phyloP scores from a whole-genome alignment of 2,113 vertebrate genomes.

The Puffinus mauretanicus region DNA sequence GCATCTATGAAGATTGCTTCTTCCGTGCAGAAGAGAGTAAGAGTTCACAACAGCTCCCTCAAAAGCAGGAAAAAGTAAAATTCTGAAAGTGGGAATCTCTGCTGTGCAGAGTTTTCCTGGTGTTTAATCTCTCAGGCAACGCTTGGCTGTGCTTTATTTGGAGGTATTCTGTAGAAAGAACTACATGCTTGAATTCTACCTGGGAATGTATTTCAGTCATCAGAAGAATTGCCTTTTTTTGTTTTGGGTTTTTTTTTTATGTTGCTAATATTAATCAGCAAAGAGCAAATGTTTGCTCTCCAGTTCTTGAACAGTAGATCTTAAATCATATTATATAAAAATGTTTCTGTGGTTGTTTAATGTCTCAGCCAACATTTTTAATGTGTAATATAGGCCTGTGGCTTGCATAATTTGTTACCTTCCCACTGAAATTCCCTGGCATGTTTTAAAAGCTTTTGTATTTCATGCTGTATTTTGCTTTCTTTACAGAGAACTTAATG shows the following conservation, averaged over 20 bases:
- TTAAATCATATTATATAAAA: neutral
- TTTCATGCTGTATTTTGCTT: slow-evolving; percentile 12
- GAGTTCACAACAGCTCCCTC: slow-evolving; percentile 75
- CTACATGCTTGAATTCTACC: neutral
- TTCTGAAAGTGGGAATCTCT: neutral
- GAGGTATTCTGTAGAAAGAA: neutral
- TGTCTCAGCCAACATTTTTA: neutral
- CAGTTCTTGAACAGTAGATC: neutral
- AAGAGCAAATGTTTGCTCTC: neutral
- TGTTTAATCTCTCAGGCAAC: neutral
- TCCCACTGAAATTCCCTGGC: neutral
- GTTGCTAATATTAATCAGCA: neutral
- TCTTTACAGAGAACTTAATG: slow-evolving; percentile 42
- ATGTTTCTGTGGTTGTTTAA: neutral
- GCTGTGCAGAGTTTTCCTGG: neutral
- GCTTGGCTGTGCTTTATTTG: neutral
- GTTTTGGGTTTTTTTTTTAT: neutral
- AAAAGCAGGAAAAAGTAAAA: slow-evolving; percentile 68
- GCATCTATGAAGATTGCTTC: slow-evolving; percentile 80
- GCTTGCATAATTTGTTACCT: slow-evolving; percentile 22
- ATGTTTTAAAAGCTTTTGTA: slow-evolving; percentile 12
- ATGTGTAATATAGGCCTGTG: neutral
- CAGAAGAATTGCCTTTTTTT: neutral
- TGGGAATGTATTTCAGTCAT: neutral
- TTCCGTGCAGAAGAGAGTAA: slow-evolving; percentile 80